Percentiles rank a stretch among this genome's conserved stretches.
Conservation (phyloP, 1,140 invertebrate species). For the Dendrolimus punctatus region DNA sequence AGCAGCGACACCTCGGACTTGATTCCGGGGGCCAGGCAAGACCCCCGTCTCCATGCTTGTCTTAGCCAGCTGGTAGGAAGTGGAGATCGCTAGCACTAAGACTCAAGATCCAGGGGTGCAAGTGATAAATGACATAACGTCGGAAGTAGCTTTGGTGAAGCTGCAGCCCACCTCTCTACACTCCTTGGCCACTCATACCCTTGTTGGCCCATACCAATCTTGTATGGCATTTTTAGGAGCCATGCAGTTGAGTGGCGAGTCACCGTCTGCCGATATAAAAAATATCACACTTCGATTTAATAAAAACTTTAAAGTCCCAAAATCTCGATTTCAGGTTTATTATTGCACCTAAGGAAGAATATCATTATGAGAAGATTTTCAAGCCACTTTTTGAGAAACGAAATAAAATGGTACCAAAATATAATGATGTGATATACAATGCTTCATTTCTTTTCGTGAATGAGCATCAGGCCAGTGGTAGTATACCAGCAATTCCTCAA, state of each 20-base stretch:
- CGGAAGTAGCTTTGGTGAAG: no score
- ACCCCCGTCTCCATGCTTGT: neutral
- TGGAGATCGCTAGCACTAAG: no score
- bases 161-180: no score
- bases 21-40: neutral
- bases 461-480: slow-evolving; percentile 14
- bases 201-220: no score
- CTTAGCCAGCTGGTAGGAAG: no score
- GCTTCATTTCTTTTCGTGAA: slow-evolving; percentile 49
- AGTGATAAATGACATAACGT: no score
- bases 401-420: slow-evolving; percentile 14
- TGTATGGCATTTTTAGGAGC: no score
- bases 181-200: neutral
- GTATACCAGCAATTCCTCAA: slow-evolving; percentile 17
- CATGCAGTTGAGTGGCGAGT: no score
- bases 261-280: no score
- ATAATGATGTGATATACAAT: slow-evolving; percentile 63
- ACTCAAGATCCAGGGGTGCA: no score
- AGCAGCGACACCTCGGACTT: no score
- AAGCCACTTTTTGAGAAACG: slow-evolving; percentile 10
- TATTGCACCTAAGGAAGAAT: slow-evolving; percentile 12
- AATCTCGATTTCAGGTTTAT: slow-evolving; percentile 7
- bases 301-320: neutral
- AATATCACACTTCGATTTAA: neutral
- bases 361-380: slow-evolving; percentile 12